Percentiles rank a stretch among this genome's conserved stretches.
These are phyloP conservation scores for Cheumatopsyche charites DNA, from an alignment of 1,140 invertebrate species.

Conservation along the genomic window DNA sequence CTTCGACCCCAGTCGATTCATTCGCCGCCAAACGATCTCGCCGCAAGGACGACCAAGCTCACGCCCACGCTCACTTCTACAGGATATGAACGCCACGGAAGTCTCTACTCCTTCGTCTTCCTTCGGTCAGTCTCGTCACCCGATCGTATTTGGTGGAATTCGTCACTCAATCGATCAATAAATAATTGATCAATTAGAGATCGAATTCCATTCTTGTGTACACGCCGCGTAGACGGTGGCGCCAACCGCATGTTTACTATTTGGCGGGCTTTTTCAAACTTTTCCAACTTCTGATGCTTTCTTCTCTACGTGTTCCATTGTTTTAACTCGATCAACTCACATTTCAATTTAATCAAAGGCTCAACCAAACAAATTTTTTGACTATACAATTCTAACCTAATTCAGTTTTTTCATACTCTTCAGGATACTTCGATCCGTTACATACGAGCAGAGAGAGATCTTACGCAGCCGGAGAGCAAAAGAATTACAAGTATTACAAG, in stretches of 20 bases:
- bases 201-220: neutral
- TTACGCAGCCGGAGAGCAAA: neutral
- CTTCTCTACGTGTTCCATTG: too few relatives aligned
- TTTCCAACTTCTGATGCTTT: neutral
- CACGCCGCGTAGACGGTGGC: neutral
- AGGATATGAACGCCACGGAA: slow-evolving; percentile 22
- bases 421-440: slow-evolving; percentile 8
- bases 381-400: too few relatives aligned
- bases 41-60: too few relatives aligned
- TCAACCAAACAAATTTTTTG: too few relatives aligned
- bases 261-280: neutral
- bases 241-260: neutral
- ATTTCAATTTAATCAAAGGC: too few relatives aligned
- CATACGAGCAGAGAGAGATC: neutral
- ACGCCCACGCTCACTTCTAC: neutral
- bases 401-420: too few relatives aligned
- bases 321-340: too few relatives aligned
- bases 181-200: too few relatives aligned
- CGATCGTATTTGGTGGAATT: too few relatives aligned
- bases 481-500: slow-evolving; percentile 35
- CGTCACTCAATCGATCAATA: too few relatives aligned
- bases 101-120: slow-evolving; percentile 1
- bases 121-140: slow-evolving; percentile 6
- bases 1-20: too few relatives aligned
- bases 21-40: neutral